Base-by-base conservation (phyloP, 2,888 invertebrate species). In the Hemithea aestivaria region DNA sequence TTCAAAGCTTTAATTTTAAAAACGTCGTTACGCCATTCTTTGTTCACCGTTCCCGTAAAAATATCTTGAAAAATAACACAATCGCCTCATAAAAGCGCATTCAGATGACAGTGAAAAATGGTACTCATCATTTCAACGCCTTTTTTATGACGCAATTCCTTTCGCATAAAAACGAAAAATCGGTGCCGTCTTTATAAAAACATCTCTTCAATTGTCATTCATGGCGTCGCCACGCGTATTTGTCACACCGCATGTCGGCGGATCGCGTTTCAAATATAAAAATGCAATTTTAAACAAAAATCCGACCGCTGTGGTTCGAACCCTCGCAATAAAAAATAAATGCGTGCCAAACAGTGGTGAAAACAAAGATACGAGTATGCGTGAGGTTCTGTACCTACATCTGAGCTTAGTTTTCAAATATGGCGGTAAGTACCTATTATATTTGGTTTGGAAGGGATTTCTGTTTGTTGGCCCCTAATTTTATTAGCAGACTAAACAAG, bases 181-280 rank as follows among this genome's bases (percentile, higher is more conserved):
- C 53, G 45, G 60, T 39, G 57, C 61, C 65, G 62, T 84, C 84
- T 81, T 84, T 84, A 83, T 78, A 82, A 84, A 84, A 87, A 83
- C 82, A 84, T 85, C 81, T 77, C 80, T 78, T 79, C 75, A 77
- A 87, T 88, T 88, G 85, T 87, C 87, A 88, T 88, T 87, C 87
- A 88, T 88, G 74, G 75, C 84, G 65, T 77, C 76, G 75, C 61
- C 48, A 60, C 70, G 82, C 79, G 82, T 87, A 87, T 88, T 88
- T 88, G 88, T 88, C 87, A 87, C 80, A 73, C 74, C 71, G 65
- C 73, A 66, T 78, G 74, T 67, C 73, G 73, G 66, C 74, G 78
- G 74, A 72, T 73, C 76, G 81, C 82, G 84, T 76, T 73, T 76
- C 83, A 83, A 87, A 85, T 82, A 85, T 84, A 83, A 84, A 85